These are phyloP conservation scores for Megaceryle maxima DNA, from an alignment of 2,113 vertebrate genomes.

Conservation along the genomic window DNA sequence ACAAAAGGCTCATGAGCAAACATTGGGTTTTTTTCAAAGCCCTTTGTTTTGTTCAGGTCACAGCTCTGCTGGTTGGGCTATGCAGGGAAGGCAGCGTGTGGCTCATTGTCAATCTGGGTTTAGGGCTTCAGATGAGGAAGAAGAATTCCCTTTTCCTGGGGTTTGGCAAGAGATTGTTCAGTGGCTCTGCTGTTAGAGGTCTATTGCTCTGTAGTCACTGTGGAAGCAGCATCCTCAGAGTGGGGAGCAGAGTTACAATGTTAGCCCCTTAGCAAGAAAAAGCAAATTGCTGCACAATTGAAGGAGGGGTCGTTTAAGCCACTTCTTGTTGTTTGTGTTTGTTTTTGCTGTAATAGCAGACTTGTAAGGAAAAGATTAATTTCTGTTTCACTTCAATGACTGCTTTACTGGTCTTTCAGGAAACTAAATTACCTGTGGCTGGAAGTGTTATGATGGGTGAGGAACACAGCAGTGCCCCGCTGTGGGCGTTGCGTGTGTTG, in stretches of 20 bases:
- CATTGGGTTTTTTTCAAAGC: rapidly evolving
- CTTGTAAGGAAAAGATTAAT: neutral
- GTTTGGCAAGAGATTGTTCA: rapidly evolving
- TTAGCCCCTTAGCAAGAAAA: neutral
- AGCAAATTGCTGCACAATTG: rapidly evolving
- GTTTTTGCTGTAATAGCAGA: neutral
- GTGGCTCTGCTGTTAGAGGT: rapidly evolving
- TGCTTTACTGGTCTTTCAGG: rapidly evolving
- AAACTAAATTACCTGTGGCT: too few species aligned
- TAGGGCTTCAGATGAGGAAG: too few species aligned
- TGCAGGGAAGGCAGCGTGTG: neutral
- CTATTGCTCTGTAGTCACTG: rapidly evolving
- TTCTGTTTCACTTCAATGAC: neutral
- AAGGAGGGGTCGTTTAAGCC: too few species aligned
- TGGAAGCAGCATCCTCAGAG: neutral
- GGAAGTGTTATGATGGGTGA: rapidly evolving
- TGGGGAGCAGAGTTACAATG: rapidly evolving
- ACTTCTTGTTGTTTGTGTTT: neutral
- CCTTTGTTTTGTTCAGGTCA: neutral
- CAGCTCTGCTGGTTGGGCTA: neutral
- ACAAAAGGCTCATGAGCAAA: neutral
- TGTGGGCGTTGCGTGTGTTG: neutral
- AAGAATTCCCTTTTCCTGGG: neutral
- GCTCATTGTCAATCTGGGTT: neutral
- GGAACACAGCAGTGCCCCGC: neutral